Evolutionary conservation across 2,888 invertebrate genomes (phyloP).

Genomic region (Lithodes maja): DNA sequence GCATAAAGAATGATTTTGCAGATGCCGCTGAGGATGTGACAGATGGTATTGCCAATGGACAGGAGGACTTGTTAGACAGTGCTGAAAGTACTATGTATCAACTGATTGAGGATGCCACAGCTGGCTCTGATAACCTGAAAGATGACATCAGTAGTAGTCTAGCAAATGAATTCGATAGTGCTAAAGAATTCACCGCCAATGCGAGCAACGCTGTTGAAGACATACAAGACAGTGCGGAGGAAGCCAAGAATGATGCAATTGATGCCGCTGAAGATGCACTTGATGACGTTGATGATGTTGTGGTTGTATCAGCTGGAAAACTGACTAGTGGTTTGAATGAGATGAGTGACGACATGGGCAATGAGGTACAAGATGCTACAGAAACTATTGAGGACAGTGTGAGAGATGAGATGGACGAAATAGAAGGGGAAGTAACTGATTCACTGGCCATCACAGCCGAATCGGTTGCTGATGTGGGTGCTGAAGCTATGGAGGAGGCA

Average conservation of each 20-base stretch:
- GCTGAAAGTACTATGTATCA: neutral
- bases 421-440: slow-evolving; percentile 16
- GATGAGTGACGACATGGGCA: slow-evolving; percentile 4
- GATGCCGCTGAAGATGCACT: neutral
- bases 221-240: neutral
- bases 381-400: neutral
- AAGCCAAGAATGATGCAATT: neutral
- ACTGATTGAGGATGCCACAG: neutral
- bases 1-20: neutral
- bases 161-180: neutral
- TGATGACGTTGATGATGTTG: neutral
- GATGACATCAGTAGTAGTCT: neutral
- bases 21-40: neutral
- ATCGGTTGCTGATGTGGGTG: neutral
- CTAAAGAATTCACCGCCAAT: neutral
- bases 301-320: neutral
- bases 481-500: neutral
- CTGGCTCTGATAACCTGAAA: neutral
- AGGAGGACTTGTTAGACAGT: neutral
- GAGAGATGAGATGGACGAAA: neutral
- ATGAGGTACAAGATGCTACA: neutral
- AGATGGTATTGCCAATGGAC: neutral
- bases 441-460: neutral
- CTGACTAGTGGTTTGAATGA: neutral
- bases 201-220: neutral